Conservation (phyloP, 1,140 invertebrate genomes). For the Manduca sexta region DNA sequence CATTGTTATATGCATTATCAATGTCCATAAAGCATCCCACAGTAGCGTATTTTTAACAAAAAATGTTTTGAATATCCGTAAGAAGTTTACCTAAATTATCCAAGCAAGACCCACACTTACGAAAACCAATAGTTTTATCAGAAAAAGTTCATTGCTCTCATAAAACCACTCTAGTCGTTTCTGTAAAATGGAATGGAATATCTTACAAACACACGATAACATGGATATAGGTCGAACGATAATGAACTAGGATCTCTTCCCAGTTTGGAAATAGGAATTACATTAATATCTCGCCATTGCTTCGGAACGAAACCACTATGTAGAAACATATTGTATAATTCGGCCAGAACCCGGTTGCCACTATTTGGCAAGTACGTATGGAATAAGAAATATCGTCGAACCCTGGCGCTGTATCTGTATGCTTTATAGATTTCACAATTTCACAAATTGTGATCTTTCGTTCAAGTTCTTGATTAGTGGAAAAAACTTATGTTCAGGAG, state of each 20-base stretch:
- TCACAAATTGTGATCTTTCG: too few relatives aligned
- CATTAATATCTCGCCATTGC: constrained; percentile 10
- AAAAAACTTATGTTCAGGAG: too few relatives aligned
- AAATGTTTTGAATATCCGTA: constrained; percentile 3
- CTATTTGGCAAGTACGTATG: background rate
- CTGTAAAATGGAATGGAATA: constrained; percentile 11
- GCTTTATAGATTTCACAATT: too few relatives aligned
- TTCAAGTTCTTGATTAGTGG: too few relatives aligned
- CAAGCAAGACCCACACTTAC: background rate
- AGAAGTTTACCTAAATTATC: background rate
- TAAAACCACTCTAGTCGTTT: constrained; percentile 20
- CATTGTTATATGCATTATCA: constrained; percentile 6
- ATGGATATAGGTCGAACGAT: constrained; percentile 33
- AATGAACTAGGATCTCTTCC: constrained; percentile 3
- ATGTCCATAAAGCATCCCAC: constrained; percentile 5
- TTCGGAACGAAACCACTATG: constrained; percentile 1
- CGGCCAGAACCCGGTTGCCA: constrained; percentile 3
- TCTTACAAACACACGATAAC: constrained; percentile 19
- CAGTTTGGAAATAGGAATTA: background rate
- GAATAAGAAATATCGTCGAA: too few relatives aligned
- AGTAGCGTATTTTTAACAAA: background rate
- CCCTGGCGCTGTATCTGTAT: too few relatives aligned
- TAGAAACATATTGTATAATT: constrained; percentile 10
- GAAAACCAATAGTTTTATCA: background rate
- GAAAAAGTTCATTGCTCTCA: constrained; percentile 2